phyloP scores from a whole-genome alignment of 2,797 vertebrate species.

The Molothrus ater region DNA sequence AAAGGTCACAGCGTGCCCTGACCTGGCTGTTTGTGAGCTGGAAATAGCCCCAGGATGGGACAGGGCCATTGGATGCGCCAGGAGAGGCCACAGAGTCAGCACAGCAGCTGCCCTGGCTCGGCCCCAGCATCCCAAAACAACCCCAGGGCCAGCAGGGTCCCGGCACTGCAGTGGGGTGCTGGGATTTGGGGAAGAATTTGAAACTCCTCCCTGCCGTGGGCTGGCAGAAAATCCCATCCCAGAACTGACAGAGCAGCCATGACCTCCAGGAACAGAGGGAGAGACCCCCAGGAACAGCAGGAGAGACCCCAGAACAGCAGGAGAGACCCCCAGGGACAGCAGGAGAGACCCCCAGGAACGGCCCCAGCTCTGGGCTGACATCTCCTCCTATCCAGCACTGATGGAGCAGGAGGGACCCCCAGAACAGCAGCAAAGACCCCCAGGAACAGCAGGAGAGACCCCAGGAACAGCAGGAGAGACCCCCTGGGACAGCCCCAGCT shows the following conservation, averaged over 20 bases:
- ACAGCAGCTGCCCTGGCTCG: background rate
- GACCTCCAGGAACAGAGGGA: background rate
- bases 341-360: background rate
- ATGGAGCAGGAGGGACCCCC: no score
- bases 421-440: background rate
- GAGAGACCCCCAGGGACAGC: background rate
- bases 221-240: background rate
- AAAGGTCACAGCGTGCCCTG: background rate
- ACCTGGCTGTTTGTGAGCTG: background rate
- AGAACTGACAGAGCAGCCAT: fast-evolving
- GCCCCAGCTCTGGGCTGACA: background rate
- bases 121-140: background rate
- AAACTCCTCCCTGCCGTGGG: background rate
- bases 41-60: constrained; percentile 3
- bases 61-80: background rate
- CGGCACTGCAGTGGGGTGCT: fast-evolving
- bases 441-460: background rate
- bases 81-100: background rate
- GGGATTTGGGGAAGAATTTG: background rate
- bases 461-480: background rate
- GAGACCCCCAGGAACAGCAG: background rate
- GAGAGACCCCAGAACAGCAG: background rate
- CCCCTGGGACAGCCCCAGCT: no score
- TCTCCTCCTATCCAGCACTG: no score
- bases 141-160: background rate